Base-by-base conservation (phyloP, 2,113 vertebrate species). In the Carettochelys insculpta region DNA sequence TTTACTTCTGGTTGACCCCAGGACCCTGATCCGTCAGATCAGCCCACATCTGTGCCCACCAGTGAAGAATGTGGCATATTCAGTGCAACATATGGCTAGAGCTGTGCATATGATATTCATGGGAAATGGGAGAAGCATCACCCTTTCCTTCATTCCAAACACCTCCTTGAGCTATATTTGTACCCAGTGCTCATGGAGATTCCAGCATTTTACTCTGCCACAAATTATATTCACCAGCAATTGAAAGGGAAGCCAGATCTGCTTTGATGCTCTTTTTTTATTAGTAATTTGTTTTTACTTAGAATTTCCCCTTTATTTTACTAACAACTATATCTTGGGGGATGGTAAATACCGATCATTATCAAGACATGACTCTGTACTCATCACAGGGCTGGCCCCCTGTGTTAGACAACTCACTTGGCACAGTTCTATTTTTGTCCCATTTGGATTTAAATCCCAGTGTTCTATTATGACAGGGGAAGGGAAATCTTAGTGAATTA, bases 1-100 rank as follows among this genome's bases (percentile, higher is more conserved):
- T 99, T 99, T 99, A 99, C 98, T 99, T 97, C 97, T 96, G 96
- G 61, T 97, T 98, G 99, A 99, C 99, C 99, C 98, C 90, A 84
- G 96, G 98, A 98, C 99, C 98, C 97, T 96, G 97, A 93, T 98
- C 98, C 98, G 97, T 99, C 98, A 97, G 95, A 98, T 96, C 96
- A 97, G 95, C 96, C 96, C 96, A 97, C 97, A 97, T 98, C 96
- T 97, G 98, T 98, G 96, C 98, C 98, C 97, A 97, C 96, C 96
- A 97, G 94, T 6, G 92, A 98, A 97, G 97, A 98, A 97, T 97
- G 97, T 97, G 96, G 93, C 94, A 77, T 85, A 96, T 96, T 95
- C 96, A 88, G 91, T 80, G 56, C 94, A 95, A 96, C 97, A 98
- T 97, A 98, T 97, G 97, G 97, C 97, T 94, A 94, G 92, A 97